phyloP scores from a whole-genome alignment of 2,113 vertebrate genomes.

The Ascaphus truei region DNA sequence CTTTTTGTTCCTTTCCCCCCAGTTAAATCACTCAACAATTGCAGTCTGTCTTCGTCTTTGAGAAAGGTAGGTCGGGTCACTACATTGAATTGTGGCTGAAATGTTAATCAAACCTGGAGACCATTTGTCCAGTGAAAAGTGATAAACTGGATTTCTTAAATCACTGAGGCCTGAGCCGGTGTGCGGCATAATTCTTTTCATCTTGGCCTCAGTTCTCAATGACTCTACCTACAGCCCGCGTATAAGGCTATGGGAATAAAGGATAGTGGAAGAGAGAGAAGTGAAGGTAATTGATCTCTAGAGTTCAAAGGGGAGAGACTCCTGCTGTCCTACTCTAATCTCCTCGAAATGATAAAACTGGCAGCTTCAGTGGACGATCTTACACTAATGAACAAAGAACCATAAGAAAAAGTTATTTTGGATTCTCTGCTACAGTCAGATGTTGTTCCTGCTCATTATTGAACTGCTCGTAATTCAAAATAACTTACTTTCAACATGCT shows the following conservation, averaged over 20 bases:
- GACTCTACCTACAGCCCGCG: too few species aligned
- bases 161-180: neutral
- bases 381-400: accelerated
- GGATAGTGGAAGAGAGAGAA: too few species aligned
- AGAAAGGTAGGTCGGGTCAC: neutral
- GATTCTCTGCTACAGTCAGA: neutral
- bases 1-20: neutral
- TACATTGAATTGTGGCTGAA: neutral
- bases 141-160: neutral
- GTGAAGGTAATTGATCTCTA: neutral
- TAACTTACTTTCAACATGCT: too few species aligned
- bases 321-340: neutral
- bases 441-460: too few species aligned
- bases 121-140: neutral
- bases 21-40: neutral
- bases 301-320: neutral
- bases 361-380: neutral
- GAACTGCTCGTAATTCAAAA: too few species aligned
- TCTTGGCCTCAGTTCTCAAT: neutral
- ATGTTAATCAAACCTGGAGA: neutral
- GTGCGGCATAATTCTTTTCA: neutral
- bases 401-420: neutral
- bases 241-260: too few species aligned
- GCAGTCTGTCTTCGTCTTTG: neutral
- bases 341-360: neutral